Percentiles rank a stretch among this genome's conserved stretches.
Evolutionary conservation across 2,888 invertebrate genomes (phyloP).

Genomic region (Ectropis crepuscularia): DNA sequence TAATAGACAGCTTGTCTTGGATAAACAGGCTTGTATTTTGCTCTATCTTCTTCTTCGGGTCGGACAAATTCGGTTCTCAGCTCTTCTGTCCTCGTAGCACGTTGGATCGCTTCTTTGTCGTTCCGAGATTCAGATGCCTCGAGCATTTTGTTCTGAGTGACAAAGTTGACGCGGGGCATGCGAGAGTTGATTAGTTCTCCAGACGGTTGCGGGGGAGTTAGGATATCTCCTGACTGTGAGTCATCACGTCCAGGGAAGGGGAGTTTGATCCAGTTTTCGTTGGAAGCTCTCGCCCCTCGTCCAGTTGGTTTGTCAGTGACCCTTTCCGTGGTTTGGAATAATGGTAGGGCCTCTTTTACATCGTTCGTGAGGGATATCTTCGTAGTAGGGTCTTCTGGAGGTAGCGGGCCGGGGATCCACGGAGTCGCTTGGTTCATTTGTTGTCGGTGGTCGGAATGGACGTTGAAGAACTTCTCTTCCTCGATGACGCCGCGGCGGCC

Average conservation of each 20-base stretch:
- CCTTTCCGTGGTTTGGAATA: conserved; percentile 74
- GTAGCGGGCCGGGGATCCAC: conserved; percentile 76
- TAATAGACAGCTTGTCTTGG: conserved; percentile 79
- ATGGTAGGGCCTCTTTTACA: conserved; percentile 59
- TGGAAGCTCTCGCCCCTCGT: conserved; percentile 84
- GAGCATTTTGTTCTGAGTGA: conserved; percentile 85
- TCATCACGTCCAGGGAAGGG: conserved; percentile 77
- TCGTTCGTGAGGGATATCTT: conserved; percentile 73
- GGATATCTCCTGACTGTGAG: conserved; percentile 67
- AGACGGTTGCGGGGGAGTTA: conserved; percentile 81
- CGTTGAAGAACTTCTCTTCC: conserved; percentile 77
- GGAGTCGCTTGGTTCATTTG: conserved; percentile 61
- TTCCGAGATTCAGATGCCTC: conserved; percentile 80
- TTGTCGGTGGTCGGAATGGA: conserved; percentile 59
- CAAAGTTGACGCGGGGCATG: conserved; percentile 87
- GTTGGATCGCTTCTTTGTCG: conserved; percentile 77
- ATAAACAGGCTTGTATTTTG: conserved; percentile 72
- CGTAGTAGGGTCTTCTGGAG: conserved; percentile 72
- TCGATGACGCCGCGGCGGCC: conserved; percentile 78
- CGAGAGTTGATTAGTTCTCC: conserved; percentile 84
- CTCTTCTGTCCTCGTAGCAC: conserved; percentile 71
- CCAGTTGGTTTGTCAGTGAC: conserved; percentile 83
- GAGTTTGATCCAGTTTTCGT: conserved; percentile 86
- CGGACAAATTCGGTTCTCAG: conserved; percentile 78
- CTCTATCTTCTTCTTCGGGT: conserved; percentile 65